Percentiles rank a stretch among this genome's conserved stretches.
Evolutionary conservation across 2,888 invertebrate species (phyloP).

Genomic region (Pedicia rivosa): DNA sequence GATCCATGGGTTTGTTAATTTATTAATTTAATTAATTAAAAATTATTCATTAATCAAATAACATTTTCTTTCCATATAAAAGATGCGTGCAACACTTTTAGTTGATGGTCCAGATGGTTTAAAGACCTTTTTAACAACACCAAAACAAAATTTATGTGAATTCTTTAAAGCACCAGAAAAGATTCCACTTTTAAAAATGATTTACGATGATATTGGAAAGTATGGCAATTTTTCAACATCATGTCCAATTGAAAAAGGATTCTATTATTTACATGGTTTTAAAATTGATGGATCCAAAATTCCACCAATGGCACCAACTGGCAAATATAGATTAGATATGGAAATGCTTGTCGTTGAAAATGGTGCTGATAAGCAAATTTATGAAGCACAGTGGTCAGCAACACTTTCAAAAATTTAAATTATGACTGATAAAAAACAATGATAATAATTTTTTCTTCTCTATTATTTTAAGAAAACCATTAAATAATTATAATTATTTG

Average conservation of each 20-base stretch:
- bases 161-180: conserved; percentile 1
- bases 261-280: conserved; percentile 2
- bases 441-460: too few relatives aligned
- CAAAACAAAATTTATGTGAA: background rate
- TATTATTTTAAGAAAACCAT: too few relatives aligned
- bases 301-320: background rate
- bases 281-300: conserved; percentile 1
- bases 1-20: too few relatives aligned
- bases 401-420: too few relatives aligned
- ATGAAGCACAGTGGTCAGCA: too few relatives aligned
- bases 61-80: too few relatives aligned
- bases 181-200: conserved; percentile 2
- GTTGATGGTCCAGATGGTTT: background rate
- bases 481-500: too few relatives aligned
- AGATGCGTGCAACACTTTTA: background rate
- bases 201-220: background rate
- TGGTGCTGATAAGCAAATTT: too few relatives aligned
- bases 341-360: too few relatives aligned
- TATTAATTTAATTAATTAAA: too few relatives aligned
- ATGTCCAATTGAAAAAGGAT: background rate
- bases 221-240: conserved; percentile 2
- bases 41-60: too few relatives aligned
- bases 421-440: too few relatives aligned
- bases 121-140: conserved; percentile 2
- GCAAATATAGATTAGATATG: background rate